phyloP scores from a whole-genome alignment of 2,888 invertebrate genomes.

The Alsophila aescularia region DNA sequence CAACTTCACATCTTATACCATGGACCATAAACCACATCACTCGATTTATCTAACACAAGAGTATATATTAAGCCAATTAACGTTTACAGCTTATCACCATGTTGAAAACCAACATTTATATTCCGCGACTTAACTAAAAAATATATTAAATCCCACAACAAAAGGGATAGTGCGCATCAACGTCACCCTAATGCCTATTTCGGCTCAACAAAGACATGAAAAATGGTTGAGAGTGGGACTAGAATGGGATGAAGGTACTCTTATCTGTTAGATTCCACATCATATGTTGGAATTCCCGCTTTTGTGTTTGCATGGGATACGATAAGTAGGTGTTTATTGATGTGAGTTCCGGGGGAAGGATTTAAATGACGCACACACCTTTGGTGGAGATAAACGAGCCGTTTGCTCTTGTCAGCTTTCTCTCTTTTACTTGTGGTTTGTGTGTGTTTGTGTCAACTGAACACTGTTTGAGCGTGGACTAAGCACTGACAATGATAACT shows the following conservation, averaged over 20 bases:
- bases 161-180: conserved; percentile 59
- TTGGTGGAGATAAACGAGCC: conserved; percentile 1
- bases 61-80: background rate
- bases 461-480: too few relatives aligned
- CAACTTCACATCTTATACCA: too few relatives aligned
- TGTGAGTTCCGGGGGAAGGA: conserved; percentile 27
- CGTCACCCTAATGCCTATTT: conserved; percentile 73
- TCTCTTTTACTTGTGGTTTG: background rate
- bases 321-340: conserved; percentile 40
- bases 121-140: conserved; percentile 46
- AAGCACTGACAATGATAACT: too few relatives aligned
- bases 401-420: background rate
- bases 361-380: conserved; percentile 18
- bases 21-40: too few relatives aligned
- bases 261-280: conserved; percentile 73
- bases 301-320: conserved; percentile 39
- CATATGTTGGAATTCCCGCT: conserved; percentile 54
- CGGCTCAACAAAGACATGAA: conserved; percentile 77
- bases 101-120: conserved; percentile 22
- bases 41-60: too few relatives aligned
- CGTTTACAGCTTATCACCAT: background rate
- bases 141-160: conserved; percentile 55
- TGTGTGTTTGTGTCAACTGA: background rate
- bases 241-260: conserved; percentile 76
- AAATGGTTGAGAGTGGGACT: conserved; percentile 74